These are phyloP conservation scores for Camponotus fellah DNA, from an alignment of 2,888 invertebrate genomes.

Conservation along the genomic window DNA sequence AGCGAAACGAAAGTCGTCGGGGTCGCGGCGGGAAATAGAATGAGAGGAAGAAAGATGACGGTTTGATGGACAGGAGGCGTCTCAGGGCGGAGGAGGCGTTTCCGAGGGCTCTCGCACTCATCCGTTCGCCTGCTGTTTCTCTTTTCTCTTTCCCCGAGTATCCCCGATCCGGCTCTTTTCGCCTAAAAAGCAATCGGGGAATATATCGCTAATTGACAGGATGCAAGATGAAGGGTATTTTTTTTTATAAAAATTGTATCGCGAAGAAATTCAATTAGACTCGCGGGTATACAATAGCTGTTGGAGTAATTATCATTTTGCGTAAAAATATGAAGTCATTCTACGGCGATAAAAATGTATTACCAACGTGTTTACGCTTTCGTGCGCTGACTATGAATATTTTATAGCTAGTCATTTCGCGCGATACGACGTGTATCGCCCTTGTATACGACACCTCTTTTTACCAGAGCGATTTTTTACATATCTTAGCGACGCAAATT, in stretches of 20 bases:
- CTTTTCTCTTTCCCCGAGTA: slow-evolving; percentile 56
- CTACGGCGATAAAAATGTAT: not conserved
- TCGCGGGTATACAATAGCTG: not conserved
- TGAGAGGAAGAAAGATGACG: slow-evolving; percentile 76
- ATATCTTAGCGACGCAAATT: slow-evolving; percentile 15
- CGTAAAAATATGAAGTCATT: not conserved
- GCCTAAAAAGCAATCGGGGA: slow-evolving; percentile 24
- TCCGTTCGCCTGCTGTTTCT: slow-evolving; percentile 77
- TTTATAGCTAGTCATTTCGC: not conserved
- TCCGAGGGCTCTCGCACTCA: slow-evolving; percentile 72
- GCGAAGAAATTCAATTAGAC: slow-evolving; percentile 7
- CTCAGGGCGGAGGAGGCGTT: slow-evolving; percentile 79
- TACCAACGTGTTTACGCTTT: not conserved
- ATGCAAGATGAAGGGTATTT: not conserved
- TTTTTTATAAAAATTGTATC: slow-evolving; percentile 25
- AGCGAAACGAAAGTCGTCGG: slow-evolving; percentile 65
- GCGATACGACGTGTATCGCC: not conserved
- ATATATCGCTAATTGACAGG: slow-evolving; percentile 40
- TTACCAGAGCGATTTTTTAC: slow-evolving; percentile 6
- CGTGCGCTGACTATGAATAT: slow-evolving; percentile 6
- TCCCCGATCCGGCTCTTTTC: slow-evolving; percentile 43
- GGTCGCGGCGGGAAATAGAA: slow-evolving; percentile 76
- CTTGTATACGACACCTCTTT: not conserved
- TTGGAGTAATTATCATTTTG: not conserved
- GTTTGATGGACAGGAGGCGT: slow-evolving; percentile 84